Evolutionary conservation across 2,888 invertebrate species (phyloP).

Genomic region (Capitulum mitella): DNA sequence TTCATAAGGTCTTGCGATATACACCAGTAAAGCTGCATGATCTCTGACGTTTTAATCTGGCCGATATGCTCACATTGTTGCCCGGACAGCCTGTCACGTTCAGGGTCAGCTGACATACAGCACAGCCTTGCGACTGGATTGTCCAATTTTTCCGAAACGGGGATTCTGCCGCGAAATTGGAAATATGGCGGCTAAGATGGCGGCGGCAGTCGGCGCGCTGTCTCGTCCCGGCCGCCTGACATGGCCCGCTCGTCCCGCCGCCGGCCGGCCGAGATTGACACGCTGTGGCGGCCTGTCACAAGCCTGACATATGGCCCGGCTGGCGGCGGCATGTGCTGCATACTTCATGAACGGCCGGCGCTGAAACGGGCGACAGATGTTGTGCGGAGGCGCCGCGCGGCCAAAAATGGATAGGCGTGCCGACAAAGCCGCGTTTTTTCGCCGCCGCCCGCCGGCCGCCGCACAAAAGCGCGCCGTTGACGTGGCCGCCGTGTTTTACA

Average conservation of each 20-base stretch:
- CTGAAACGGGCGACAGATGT: slow-evolving; percentile 48
- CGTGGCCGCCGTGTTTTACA: neutral
- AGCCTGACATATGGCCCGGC: neutral
- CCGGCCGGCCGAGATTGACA: slow-evolving; percentile 32
- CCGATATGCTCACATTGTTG: neutral
- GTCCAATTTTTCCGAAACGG: neutral
- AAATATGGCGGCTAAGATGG: neutral
- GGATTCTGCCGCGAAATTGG: neutral
- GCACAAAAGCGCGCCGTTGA: neutral
- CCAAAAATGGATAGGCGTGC: neutral
- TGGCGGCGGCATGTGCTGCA: neutral
- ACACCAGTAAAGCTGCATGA: neutral
- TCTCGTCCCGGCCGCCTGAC: slow-evolving; percentile 27
- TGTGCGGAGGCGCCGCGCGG: slow-evolving; percentile 35
- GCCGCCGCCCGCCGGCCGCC: neutral
- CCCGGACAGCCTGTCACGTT: neutral
- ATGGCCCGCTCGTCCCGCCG: slow-evolving; percentile 32
- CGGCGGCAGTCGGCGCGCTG: slow-evolving; percentile 11
- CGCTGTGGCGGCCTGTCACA: neutral
- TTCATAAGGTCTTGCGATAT: neutral
- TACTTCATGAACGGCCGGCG: slow-evolving; percentile 40
- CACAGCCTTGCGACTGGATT: neutral
- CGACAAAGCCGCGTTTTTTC: neutral
- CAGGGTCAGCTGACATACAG: slow-evolving; percentile 27
- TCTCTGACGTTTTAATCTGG: slow-evolving; percentile 8